Base-by-base conservation (phyloP, 2,888 invertebrate genomes). In the Euplagia quadripunctaria region DNA sequence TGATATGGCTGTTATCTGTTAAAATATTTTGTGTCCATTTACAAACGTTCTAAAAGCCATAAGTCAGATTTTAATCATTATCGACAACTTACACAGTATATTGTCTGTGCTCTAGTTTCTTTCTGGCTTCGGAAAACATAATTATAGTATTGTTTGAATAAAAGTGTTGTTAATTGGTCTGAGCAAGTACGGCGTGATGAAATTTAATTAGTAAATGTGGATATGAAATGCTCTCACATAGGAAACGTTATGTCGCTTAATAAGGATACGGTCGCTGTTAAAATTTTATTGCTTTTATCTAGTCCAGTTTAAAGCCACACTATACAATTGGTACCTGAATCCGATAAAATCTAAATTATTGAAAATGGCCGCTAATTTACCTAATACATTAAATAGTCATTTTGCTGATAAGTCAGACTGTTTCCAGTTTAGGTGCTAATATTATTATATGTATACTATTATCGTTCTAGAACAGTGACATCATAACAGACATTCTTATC, bases 161-260 rank as follows among this genome's bases (percentile, higher is more conserved):
- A 52, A 64, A 67, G n/a, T 64, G 63, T 69, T 76, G 70, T 73
- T 75, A 46, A 70, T 74, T 64, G 68, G 52, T 41, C 68, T 73
- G 71, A 76, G 55, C 55, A 75, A 71, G 72, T 74, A 42, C 68
- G 69, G 78, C 76, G 76, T 80, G 82, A 82, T 82, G 73, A 79
- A 66, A 76, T 76, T 68, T 73, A 73, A 82, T 79, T 81, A 81
- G 68, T 67, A 77, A 79, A 46, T 7, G 41, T 71, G 14, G 49
- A 11, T 58, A 79, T 67, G 61, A 69, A 73, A 74, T 76, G 70
- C 64, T 70, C 70, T 83, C 79, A 82, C 77, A 82, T 76, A 83
- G 66, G 51, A 67, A 71, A 75, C 77, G 71, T 74, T 77, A 68
- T 55, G 43, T 68, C 72, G 70, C 75, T 73, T 84, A 82, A 77